Base-by-base conservation (phyloP, 2,888 invertebrate genomes). In the Nomada goodeniana region DNA sequence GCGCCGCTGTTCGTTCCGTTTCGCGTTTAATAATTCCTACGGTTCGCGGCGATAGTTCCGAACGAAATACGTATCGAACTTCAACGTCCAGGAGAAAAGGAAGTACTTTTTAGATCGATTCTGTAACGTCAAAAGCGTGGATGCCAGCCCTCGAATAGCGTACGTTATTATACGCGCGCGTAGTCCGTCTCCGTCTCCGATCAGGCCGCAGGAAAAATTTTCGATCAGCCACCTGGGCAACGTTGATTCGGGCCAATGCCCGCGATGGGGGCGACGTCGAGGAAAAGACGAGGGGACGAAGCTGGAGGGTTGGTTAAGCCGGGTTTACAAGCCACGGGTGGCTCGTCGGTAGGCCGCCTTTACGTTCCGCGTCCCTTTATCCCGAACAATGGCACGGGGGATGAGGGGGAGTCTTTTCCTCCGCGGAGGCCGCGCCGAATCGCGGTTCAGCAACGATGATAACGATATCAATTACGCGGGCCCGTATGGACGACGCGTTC, bases 241-340 rank as follows among this genome's bases (percentile, higher is more conserved):
- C 78, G 78, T 74, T 78, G 78, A 81, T 74, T 78, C 64, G 50
- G 26, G 44, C 18, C 44, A 3, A 26, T 42, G 44, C 52, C 13
- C 13, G n/a, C 57, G 13, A n/a, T 13, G 15, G n/a, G n/a, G 42
- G n/a, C 47, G 59, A 26, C 53, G 15, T 23, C 5, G 20, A 20
- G 13, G 15, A n/a, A 29, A 36, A 60, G 20, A 15, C 13, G n/a
- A 11, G 79, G 70, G 69, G 77, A 60, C 73, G 79, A 76, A 29
- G 61, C 7, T 36, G 63, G 29, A 13, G 57, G 65, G 80, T 78
- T 87, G 86, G 86, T 87, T 89, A 90, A 90, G 88, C 85, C 82
- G 83, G 86, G 88, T 88, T 89, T 89, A 88, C 89, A 89, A 85
- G 84, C 87, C 86, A 84, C 86, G 80, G 78, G 71, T 72, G 89